Base-by-base conservation (phyloP, 2,797 vertebrate genomes). In the Cryptoblepharus egeriae region DNA sequence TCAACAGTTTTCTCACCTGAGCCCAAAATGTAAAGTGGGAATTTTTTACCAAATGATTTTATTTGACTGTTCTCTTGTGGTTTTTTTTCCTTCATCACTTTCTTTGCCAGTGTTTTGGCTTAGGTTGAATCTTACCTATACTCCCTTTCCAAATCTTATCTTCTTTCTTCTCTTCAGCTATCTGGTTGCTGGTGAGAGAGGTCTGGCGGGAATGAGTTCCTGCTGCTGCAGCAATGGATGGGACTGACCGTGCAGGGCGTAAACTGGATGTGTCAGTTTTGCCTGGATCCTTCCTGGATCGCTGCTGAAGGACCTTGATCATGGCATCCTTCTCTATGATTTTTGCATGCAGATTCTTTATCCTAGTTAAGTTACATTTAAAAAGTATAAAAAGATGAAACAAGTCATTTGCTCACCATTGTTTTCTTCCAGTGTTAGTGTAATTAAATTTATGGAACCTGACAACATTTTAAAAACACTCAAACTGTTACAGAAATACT, bases 321-420 rank as follows among this genome's bases (percentile, higher is more conserved):
- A 97, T 97, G 83, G 97, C 97, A 11, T 97, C 97, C 91, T 97
- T 97, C 94, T 97, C 97, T 61, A 97, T 96, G 88, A 97, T 97
- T 91, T 97, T 97, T 70, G 97, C 97, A 6, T 97, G 97, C 55
- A 97, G 96, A 85, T 97, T 97, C 91, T 97, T 97, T 94, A 97
- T 97, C 85, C 97, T 97, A 87, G 65, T 55, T 87, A 89, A 85
- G 77, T 16, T 32, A 58, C 7, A 45, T 12, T 37, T 8, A n/a
- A 16, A 35, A 32, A 37, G 32, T 16, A 37, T 35, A 24, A 6
- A 45, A n/a, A 79, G 13, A 24, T 52, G 20, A 77, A 57, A 49
- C 24, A 39, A 22, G 30, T 32, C 4, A 52, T 15, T 10, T 42
- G 42, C 35, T 3, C 32, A 80, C 7, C 15, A n/a, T n/a, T 61